Conservation (phyloP, 2,797 vertebrate species). For the Lates japonicus region DNA sequence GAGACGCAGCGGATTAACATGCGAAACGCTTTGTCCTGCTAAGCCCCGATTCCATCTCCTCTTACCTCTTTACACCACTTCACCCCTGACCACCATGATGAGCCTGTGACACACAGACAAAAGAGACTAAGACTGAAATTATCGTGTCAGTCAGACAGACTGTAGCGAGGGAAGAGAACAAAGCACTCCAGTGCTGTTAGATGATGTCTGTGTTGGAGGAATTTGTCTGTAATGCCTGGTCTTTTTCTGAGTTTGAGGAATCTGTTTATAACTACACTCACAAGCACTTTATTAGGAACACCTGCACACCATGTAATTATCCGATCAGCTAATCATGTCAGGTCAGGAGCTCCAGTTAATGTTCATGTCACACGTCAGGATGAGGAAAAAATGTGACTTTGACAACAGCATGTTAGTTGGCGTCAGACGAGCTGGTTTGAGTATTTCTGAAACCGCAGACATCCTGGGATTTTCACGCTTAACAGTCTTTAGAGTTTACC, state of each 20-base stretch:
- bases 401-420: no score
- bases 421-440: no score
- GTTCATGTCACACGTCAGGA: no score
- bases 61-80: conserved; percentile 55
- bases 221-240: neutral
- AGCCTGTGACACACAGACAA: conserved; percentile 46
- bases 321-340: neutral
- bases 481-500: no score
- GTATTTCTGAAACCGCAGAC: no score
- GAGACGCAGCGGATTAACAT: conserved; percentile 65
- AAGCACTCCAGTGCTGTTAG: conserved; percentile 1
- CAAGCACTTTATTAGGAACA: neutral
- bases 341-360: neutral
- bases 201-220: conserved; percentile 1
- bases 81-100: conserved; percentile 54
- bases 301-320: neutral
- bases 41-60: conserved; percentile 66
- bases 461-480: no score
- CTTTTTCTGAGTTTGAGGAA: neutral
- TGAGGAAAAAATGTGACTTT: no score
- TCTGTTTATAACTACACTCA: neutral
- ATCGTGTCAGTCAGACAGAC: conserved; percentile 38
- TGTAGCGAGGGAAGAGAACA: neutral
- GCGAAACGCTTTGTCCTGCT: conserved; percentile 44
- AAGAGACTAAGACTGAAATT: conserved; percentile 47